A percentile compares a stretch with the other conserved stretches of the same genome.
Conservation (phyloP, 1,140 invertebrate genomes). For the Monochamus saltuarius region DNA sequence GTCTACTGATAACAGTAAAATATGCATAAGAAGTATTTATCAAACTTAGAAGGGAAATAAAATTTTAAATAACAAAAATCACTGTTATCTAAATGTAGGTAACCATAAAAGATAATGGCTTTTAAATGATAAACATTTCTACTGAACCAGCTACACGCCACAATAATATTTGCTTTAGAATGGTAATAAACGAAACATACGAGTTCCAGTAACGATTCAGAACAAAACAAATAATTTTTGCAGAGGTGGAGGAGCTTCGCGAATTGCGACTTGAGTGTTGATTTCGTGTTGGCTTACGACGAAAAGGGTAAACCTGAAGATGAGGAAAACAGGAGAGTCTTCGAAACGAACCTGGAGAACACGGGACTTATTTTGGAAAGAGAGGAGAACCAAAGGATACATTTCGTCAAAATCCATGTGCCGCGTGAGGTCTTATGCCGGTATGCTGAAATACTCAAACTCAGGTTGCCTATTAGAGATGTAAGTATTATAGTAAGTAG, state of each 20-base stretch:
- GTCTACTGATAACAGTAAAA: too few species aligned
- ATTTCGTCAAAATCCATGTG: slow-evolving; percentile 75
- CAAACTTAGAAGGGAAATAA: too few species aligned
- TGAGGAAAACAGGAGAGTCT: slow-evolving; percentile 55
- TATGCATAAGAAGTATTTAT: too few species aligned
- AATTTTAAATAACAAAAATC: too few species aligned
- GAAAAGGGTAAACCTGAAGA: slow-evolving; percentile 51
- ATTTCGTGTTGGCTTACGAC: slow-evolving; percentile 69
- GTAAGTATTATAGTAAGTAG: slow-evolving; percentile 47
- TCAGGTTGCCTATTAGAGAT: slow-evolving; percentile 85
- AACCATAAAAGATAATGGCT: too few species aligned
- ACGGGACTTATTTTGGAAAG: slow-evolving; percentile 65
- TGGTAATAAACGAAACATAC: background rate
- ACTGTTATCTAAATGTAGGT: too few species aligned
- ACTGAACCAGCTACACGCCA: too few species aligned
- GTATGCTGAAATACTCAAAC: slow-evolving; percentile 84
- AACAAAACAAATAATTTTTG: slow-evolving; percentile 18
- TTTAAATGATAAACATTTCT: too few species aligned
- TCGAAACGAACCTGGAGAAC: slow-evolving; percentile 60
- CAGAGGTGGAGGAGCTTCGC: slow-evolving; percentile 48
- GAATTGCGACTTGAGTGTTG: slow-evolving; percentile 55
- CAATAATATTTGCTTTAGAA: too few species aligned
- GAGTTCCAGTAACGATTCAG: background rate
- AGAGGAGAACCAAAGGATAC: slow-evolving; percentile 60
- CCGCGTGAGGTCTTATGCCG: slow-evolving; percentile 76